Evolutionary conservation across 1,140 invertebrate genomes (phyloP), one percentile per base, ranked within the genome.

Genomic region (Chironomus striatipennis): DNA sequence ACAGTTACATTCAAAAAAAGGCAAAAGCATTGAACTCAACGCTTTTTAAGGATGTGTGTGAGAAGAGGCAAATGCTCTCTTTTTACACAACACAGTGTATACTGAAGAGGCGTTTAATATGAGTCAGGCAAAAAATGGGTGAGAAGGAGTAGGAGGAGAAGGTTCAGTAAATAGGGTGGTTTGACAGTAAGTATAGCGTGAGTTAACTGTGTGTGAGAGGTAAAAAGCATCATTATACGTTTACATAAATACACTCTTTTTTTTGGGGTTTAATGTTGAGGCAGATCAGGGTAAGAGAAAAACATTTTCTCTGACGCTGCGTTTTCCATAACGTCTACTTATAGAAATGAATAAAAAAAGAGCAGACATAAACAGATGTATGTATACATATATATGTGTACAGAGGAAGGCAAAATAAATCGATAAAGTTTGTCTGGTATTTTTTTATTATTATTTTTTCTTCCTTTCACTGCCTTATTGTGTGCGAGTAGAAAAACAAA

Each of bases 331-430:
- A 15, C 43, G 64, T 67, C 64, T 67, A 67, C 64, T 67, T 67
- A 67, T 67, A 67, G 18, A 67, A 67, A 67, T 67, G 18, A 17
- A 67, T 8, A 20, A 17, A 67, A 67, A 67, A 17, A 20, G n/a
- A 20, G 64, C 64, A 67, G 18, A 67, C 64, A 67, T 67, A 67
- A 67, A 67, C 18, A 67, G 64, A 67, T 67, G 64, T 67, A 47
- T 67, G 64, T 7, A n/a, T 67, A 18, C 17, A n/a, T 17, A 18
- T 67, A n/a, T 17, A 8, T 67, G n/a, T 67, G 18, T 18, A 67
- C 8, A 8, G n/a, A 67, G 64, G 2, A 67, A 67, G 64, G 64
- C 64, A 67, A 67, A 67, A 67, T 67, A 20, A 20, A 67, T 67
- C 64, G 64, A 67, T 67, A 67, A 67, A 67, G n/a, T 67, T 67